Percentiles rank a stretch among this genome's conserved stretches.
These are phyloP conservation scores for Tricholauxania praeusta DNA, from an alignment of 2,888 invertebrate species.

Conservation along the genomic window DNA sequence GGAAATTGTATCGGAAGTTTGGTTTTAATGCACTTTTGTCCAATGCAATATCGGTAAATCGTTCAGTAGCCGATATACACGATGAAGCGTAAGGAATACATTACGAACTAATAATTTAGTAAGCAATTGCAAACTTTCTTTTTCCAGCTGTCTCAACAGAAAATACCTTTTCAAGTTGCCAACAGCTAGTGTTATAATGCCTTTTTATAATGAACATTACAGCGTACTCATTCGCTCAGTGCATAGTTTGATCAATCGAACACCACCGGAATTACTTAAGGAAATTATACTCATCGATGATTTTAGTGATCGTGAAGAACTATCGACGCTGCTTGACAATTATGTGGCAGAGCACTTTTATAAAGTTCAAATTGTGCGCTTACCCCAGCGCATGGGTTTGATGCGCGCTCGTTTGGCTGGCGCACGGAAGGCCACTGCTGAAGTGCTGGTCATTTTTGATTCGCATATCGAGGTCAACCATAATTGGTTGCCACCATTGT, in stretches of 20 bases:
- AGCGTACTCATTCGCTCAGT: constrained; percentile 86
- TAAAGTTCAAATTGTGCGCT: constrained; percentile 82
- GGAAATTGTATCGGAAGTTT: constrained; percentile 82
- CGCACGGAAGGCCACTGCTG: constrained; percentile 81
- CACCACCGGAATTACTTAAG: constrained; percentile 86
- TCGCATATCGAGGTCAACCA: constrained; percentile 92
- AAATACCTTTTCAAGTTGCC: constrained; percentile 69
- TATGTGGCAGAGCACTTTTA: constrained; percentile 79
- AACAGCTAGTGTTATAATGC: constrained; percentile 88
- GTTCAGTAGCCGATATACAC: constrained; percentile 85
- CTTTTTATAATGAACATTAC: constrained; percentile 95
- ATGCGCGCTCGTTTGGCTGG: constrained; percentile 91
- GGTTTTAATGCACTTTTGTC: constrained; percentile 95
- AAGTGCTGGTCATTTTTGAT: constrained; percentile 89
- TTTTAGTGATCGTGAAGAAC: constrained; percentile 82
- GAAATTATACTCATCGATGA: constrained; percentile 92
- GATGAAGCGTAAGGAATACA: constrained; percentile 70
- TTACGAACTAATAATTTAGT: neutral
- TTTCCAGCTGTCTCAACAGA: constrained; percentile 58
- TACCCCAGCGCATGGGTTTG: constrained; percentile 82
- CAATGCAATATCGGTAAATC: constrained; percentile 89
- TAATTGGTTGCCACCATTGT: constrained; percentile 91
- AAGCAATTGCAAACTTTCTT: too few relatives aligned
- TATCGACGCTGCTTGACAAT: constrained; percentile 79
- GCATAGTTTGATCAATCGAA: constrained; percentile 84